Conservation (phyloP, 2,113 vertebrate genomes). For the Otocyon megalotis region DNA sequence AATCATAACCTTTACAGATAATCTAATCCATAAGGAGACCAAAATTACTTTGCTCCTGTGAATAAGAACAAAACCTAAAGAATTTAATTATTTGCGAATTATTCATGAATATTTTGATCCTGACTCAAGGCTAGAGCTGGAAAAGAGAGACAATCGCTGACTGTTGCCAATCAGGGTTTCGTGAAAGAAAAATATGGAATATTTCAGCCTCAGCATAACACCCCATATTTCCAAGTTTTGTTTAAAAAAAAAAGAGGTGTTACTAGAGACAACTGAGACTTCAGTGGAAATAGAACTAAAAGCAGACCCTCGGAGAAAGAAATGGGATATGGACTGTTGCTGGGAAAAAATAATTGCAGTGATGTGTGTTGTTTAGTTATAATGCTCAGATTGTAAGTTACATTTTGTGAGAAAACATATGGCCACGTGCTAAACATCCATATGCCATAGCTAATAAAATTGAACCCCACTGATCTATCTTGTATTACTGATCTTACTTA, state of each 20-base stretch:
- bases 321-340: constrained; percentile 71
- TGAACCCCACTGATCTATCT: constrained; percentile 48
- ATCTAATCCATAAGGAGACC: constrained; percentile 82
- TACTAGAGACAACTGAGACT: constrained; percentile 59
- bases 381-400: constrained; percentile 77
- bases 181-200: constrained; percentile 53
- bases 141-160: constrained; percentile 49
- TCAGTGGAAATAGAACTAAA: constrained; percentile 71
- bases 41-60: constrained; percentile 81
- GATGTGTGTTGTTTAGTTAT: constrained; percentile 70
- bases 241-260: constrained; percentile 68
- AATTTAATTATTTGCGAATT: constrained; percentile 86
- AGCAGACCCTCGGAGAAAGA: constrained; percentile 72
- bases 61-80: constrained; percentile 84
- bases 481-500: constrained; percentile 5
- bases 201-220: constrained; percentile 75
- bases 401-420: constrained; percentile 76
- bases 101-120: constrained; percentile 75
- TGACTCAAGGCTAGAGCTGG: constrained; percentile 62
- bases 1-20: constrained; percentile 82
- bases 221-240: constrained; percentile 65
- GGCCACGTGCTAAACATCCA: constrained; percentile 73
- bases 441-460: constrained; percentile 71
- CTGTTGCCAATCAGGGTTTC: constrained; percentile 65
- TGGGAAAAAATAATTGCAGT: constrained; percentile 67